phyloP scores from a whole-genome alignment of 2,797 vertebrate species.

The Sylvilagus floridanus region DNA sequence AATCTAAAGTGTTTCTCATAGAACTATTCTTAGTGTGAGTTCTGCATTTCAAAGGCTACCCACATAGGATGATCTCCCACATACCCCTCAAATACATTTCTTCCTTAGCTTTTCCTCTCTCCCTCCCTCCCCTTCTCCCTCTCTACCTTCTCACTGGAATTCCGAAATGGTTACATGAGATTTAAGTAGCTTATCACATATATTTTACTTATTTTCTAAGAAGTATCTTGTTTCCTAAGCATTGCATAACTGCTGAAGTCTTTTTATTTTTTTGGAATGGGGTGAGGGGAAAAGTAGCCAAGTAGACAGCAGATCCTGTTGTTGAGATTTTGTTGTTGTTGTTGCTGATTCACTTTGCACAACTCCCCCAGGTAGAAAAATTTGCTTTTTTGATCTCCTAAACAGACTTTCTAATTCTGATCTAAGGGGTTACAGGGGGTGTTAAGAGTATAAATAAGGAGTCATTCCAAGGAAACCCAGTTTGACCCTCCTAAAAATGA shows the following conservation, averaged over 20 bases:
- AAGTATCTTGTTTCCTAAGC: constrained; percentile 3
- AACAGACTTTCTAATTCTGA: not conserved
- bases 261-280: not conserved
- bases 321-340: not conserved
- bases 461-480: not conserved
- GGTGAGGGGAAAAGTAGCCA: not conserved
- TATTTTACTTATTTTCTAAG: constrained; percentile 24
- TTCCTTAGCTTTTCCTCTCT: not conserved
- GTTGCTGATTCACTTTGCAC: not conserved
- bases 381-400: not conserved
- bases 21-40: constrained; percentile 55
- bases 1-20: not conserved
- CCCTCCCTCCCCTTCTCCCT: not conserved
- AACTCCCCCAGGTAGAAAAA: not conserved
- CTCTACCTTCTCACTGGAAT: not conserved
- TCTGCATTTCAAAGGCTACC: constrained; percentile 33
- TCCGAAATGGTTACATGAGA: not conserved
- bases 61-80: not conserved
- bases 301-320: not conserved
- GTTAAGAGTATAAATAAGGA: not conserved
- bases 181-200: not conserved
- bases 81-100: constrained; percentile 30
- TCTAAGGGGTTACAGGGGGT: not conserved
- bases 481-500: not conserved
- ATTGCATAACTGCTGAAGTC: not conserved